A percentile compares a stretch with the other conserved stretches of the same genome.
phyloP scores from a whole-genome alignment of 1,140 invertebrate genomes.

The Anoplophora glabripennis region DNA sequence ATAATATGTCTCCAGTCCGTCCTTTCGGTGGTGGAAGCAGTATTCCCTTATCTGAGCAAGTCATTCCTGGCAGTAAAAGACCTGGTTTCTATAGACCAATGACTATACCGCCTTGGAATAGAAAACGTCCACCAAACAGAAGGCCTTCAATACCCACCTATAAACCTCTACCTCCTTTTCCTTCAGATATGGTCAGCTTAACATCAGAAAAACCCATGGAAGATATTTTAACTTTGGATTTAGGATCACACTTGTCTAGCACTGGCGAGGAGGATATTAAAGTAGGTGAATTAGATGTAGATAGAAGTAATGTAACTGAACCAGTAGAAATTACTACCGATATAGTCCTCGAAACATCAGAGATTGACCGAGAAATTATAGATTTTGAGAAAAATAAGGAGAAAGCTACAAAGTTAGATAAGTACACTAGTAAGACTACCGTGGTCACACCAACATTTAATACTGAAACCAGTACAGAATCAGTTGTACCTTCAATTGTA shows the following conservation, averaged over 20 bases:
- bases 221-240: slow-evolving; percentile 44
- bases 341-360: slow-evolving; percentile 15
- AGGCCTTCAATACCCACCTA: slow-evolving; percentile 53
- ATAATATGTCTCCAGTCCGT: slow-evolving; percentile 48
- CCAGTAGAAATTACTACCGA: slow-evolving; percentile 22
- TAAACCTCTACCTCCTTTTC: slow-evolving; percentile 52
- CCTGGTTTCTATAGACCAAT: slow-evolving; percentile 58
- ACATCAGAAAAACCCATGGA: slow-evolving; percentile 42
- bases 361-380: slow-evolving; percentile 31
- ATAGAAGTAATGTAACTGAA: slow-evolving; percentile 12
- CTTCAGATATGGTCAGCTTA: slow-evolving; percentile 39
- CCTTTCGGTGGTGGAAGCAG: slow-evolving; percentile 58
- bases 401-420: slow-evolving; percentile 40
- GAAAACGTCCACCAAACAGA: slow-evolving; percentile 45
- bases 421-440: slow-evolving; percentile 32
- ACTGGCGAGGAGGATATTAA: slow-evolving; percentile 6
- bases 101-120: slow-evolving; percentile 58
- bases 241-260: slow-evolving; percentile 38
- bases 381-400: slow-evolving; percentile 47
- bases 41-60: slow-evolving; percentile 70
- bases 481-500: background rate
- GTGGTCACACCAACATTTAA: slow-evolving; percentile 30
- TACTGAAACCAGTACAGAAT: slow-evolving; percentile 4
- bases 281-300: slow-evolving; percentile 20
- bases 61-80: slow-evolving; percentile 59